Base-by-base conservation (phyloP, 2,113 vertebrate species). In the Tetrax tetrax region DNA sequence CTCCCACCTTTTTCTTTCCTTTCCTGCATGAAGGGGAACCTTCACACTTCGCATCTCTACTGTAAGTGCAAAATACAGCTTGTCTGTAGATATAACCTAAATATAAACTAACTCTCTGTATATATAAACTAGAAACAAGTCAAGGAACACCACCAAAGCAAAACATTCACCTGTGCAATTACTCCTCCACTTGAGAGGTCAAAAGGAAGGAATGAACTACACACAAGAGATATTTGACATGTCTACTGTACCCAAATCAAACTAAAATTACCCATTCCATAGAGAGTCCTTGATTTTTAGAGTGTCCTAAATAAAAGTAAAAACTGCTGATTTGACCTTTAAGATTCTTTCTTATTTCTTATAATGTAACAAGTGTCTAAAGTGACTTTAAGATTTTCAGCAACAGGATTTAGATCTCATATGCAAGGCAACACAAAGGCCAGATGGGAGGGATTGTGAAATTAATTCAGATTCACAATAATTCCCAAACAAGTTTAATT, bases 401-500 rank as follows among this genome's bases (percentile, higher is more conserved):
- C 16, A 59, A 74, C 5, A 66, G 59, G n/a, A 72, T 60, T 76
- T 80, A 21, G 29, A 81, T 56, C 51, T 41, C 22, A 14, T 45
- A 47, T 3, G 7, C 51, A 74, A 93, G 20, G 10, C 14, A 79
- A 65, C 28, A 33, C 35, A 76, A 90, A 79, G 20, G 63, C 53
- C 64, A 93, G 84, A 87, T 78, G 57, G 70, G 60, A 83, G 22
- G 10, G 35, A 50, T 64, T 71, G 38, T 63, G 94, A 91, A 92
- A 96, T 87, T 65, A 47, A 87, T 59, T 91, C 70, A 71, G 54
- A 75, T 77, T 87, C 59, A 41, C 56, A 87, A 3, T 75, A 83
- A 94, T 88, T 87, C 60, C 57, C 28, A 83, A 83, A 92, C 33
- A 48, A 65, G 71, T 79, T 91, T 83, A 31, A 74, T 92, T 89